These are phyloP conservation scores for Drosophila kohkoa DNA, from an alignment of 1,140 invertebrate species.

Conservation along the genomic window DNA sequence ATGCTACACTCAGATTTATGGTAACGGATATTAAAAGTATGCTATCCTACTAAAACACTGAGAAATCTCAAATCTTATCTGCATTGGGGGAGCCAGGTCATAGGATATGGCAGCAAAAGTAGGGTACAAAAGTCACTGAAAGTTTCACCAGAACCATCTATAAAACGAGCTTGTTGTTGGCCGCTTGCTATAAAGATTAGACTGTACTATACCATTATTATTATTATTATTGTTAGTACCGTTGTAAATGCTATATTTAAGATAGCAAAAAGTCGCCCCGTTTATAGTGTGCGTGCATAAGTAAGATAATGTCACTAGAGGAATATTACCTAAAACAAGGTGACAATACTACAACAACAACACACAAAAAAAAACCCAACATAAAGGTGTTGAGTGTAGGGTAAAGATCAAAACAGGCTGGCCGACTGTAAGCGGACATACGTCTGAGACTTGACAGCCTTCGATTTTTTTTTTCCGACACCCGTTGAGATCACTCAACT, in stretches of 20 bases:
- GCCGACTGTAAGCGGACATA: constrained; percentile 26
- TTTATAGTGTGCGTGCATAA: constrained; percentile 49
- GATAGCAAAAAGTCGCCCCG: constrained; percentile 56
- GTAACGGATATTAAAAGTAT: constrained; percentile 9
- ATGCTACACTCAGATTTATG: constrained; percentile 36
- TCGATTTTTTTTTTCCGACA: constrained; percentile 17
- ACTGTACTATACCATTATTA: constrained; percentile 63
- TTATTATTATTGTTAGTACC: constrained; percentile 71
- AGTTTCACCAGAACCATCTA: constrained; percentile 31
- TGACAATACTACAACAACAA: constrained; percentile 19
- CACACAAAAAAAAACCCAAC: constrained; percentile 29
- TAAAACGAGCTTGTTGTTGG: constrained; percentile 43
- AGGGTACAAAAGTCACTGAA: constrained; percentile 68
- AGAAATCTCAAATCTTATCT: constrained; percentile 64
- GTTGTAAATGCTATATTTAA: constrained; percentile 75
- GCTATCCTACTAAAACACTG: constrained; percentile 8
- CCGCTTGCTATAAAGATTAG: constrained; percentile 66
- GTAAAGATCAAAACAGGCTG: constrained; percentile 50
- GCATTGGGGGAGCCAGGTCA: neutral
- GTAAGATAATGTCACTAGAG: constrained; percentile 50
- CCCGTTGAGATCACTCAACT: constrained; percentile 44
- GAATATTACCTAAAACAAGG: constrained; percentile 21
- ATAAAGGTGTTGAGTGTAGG: constrained; percentile 26
- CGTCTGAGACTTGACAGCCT: constrained; percentile 31
- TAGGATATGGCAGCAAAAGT: neutral